Evolutionary conservation across 2,888 invertebrate species (phyloP).

Genomic region (Athalia rosae): DNA sequence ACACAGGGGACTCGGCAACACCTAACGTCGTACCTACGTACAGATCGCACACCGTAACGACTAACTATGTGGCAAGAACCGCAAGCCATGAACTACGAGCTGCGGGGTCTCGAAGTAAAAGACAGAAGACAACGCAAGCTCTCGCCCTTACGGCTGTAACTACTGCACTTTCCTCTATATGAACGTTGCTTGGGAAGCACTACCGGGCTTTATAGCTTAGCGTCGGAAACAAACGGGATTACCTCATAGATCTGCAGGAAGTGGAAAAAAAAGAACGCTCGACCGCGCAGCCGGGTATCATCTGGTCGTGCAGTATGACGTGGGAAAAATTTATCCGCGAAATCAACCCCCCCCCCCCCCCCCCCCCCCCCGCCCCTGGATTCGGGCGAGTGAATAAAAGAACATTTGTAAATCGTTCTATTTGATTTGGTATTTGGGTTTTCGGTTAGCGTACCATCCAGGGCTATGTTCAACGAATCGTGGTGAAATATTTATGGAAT

Average conservation of each 20-base stretch:
- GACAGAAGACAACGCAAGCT: slow-evolving; percentile 3
- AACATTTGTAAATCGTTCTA: too few species aligned
- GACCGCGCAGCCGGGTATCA: neutral
- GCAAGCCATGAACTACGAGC: slow-evolving; percentile 14
- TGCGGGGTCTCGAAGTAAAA: neutral
- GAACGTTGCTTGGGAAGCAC: slow-evolving; percentile 13
- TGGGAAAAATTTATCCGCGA: too few species aligned
- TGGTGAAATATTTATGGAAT: neutral
- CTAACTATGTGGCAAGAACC: neutral
- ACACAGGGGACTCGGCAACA: slow-evolving; percentile 3
- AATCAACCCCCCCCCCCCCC: too few species aligned
- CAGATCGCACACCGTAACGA: neutral
- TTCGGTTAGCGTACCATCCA: too few species aligned
- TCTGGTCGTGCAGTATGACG: too few species aligned
- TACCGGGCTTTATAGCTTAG: slow-evolving; percentile 34
- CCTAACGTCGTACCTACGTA: neutral
- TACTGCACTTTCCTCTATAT: neutral
- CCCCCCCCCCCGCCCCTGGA: too few species aligned
- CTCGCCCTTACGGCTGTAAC: neutral
- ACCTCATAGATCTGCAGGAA: slow-evolving; percentile 17
- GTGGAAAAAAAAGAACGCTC: slow-evolving; percentile 2
- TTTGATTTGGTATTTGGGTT: too few species aligned
- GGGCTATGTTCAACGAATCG: too few species aligned
- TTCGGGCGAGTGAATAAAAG: too few species aligned
- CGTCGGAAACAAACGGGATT: slow-evolving; percentile 21